Percentiles rank a stretch among this genome's conserved stretches.
phyloP scores from a whole-genome alignment of 2,888 invertebrate genomes.

The Spicauda simplicius region DNA sequence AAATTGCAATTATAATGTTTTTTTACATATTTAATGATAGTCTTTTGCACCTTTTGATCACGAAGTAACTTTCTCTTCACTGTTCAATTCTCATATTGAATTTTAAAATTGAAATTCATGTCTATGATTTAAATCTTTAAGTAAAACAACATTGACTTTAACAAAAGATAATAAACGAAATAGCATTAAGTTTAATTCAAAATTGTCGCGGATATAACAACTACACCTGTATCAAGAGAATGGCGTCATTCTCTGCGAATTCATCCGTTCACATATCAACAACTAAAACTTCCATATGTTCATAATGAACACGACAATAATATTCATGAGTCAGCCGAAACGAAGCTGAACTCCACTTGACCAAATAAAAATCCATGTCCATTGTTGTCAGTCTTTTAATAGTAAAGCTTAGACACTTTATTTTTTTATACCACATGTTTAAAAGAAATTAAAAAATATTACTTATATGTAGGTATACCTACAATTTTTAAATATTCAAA shows the following conservation, averaged over 20 bases:
- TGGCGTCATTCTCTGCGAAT: conserved; percentile 77
- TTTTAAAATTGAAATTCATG: too few relatives aligned
- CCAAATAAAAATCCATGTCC: conserved; percentile 76
- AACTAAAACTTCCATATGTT: conserved; percentile 69
- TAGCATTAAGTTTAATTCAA: not conserved
- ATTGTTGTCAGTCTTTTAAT: conserved; percentile 65
- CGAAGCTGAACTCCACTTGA: conserved; percentile 64
- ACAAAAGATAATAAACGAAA: not conserved
- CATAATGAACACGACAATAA: conserved; percentile 72
- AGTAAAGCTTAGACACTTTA: conserved; percentile 49
- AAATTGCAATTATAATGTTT: too few relatives aligned
- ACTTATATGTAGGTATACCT: too few relatives aligned
- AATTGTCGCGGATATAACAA: conserved; percentile 18
- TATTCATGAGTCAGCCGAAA: conserved; percentile 74
- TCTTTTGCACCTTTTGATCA: too few relatives aligned
- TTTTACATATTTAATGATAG: too few relatives aligned
- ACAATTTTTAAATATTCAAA: too few relatives aligned
- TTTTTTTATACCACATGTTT: too few relatives aligned
- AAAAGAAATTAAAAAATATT: conserved; percentile 45
- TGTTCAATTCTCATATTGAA: too few relatives aligned
- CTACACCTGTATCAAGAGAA: conserved; percentile 63
- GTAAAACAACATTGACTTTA: not conserved
- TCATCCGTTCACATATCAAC: conserved; percentile 69
- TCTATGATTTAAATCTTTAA: too few relatives aligned
- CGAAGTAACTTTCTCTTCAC: too few relatives aligned